Evolutionary conservation across 2,797 vertebrate species (phyloP).

Genomic region (Chiloscyllium punctatum): DNA sequence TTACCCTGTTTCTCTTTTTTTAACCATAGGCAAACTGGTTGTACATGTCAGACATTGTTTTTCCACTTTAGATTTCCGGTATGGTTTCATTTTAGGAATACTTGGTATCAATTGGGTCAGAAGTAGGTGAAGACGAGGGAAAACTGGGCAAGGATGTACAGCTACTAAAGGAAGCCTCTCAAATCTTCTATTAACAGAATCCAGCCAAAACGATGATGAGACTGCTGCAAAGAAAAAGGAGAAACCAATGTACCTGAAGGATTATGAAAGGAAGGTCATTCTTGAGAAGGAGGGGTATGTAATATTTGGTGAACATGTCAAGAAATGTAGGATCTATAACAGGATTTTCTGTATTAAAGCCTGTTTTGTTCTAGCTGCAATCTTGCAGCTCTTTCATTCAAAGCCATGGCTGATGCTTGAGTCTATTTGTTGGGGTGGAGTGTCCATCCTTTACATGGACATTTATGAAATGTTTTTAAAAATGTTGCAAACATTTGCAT

Average conservation of each 20-base stretch:
- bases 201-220: slow-evolving; percentile 43
- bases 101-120: background rate
- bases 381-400: background rate
- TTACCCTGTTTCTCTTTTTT: background rate
- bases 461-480: background rate
- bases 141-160: background rate
- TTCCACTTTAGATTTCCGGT: background rate
- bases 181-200: slow-evolving; percentile 40
- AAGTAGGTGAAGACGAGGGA: background rate
- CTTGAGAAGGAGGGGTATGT: slow-evolving; percentile 78
- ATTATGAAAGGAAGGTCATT: slow-evolving; percentile 83
- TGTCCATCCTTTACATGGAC: background rate
- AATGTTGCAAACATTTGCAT: background rate
- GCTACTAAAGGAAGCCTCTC: background rate
- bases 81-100: background rate
- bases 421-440: background rate
- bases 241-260: slow-evolving; percentile 78
- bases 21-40: background rate
- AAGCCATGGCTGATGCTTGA: background rate
- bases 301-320: background rate
- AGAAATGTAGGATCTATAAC: background rate
- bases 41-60: background rate
- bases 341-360: background rate
- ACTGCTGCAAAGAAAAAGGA: slow-evolving; percentile 53
- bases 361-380: background rate